Conservation (phyloP, 1,140 invertebrate species). For the Anoplolepis gracilipes region DNA sequence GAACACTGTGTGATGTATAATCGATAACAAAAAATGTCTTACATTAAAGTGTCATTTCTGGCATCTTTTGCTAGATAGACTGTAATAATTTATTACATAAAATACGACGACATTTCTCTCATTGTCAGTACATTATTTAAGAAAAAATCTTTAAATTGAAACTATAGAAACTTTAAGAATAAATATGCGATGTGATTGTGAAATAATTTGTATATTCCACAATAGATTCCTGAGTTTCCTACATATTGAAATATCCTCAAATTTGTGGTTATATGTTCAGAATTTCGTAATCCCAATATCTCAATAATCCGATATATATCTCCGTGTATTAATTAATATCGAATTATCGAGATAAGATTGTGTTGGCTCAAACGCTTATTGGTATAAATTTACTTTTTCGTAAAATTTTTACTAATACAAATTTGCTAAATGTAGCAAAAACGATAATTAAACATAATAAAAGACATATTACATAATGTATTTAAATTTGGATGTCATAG, state of each 20-base stretch:
- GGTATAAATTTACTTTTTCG: slow-evolving; percentile 1
- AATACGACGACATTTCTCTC: background rate
- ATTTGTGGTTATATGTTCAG: slow-evolving; percentile 16
- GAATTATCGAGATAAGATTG: slow-evolving; percentile 45
- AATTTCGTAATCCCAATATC: slow-evolving; percentile 34
- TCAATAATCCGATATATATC: slow-evolving; percentile 42
- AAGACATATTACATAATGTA: background rate
- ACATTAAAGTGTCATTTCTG: background rate
- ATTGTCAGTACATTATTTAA: background rate
- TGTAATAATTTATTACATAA: slow-evolving; percentile 19
- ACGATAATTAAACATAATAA: slow-evolving; percentile 23
- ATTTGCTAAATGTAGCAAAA: slow-evolving; percentile 1
- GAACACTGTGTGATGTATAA: background rate
- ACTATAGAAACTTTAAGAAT: background rate
- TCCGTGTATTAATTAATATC: slow-evolving; percentile 42
- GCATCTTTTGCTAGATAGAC: background rate
- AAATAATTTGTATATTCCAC: background rate
- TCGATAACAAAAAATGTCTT: background rate
- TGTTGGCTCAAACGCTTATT: background rate
- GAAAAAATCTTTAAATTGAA: background rate
- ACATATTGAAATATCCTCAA: slow-evolving; percentile 32
- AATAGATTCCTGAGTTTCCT: background rate
- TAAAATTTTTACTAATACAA: slow-evolving; percentile 19
- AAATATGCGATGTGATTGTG: background rate
- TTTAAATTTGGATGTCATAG: slow-evolving; percentile 3